Evolutionary conservation across 2,888 invertebrate genomes (phyloP).

Genomic region (Spodoptera littoralis): DNA sequence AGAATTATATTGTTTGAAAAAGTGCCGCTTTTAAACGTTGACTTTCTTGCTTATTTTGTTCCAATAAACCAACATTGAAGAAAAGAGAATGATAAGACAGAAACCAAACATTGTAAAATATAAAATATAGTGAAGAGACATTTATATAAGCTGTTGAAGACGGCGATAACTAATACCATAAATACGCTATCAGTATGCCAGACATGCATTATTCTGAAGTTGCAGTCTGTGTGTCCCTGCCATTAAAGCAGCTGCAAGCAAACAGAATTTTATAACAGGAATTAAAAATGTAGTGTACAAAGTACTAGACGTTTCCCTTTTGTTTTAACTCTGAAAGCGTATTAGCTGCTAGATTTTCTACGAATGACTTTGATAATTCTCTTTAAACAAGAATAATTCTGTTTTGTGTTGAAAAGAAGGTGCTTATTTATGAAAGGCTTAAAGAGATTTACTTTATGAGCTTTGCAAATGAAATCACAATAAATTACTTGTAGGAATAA

Average conservation of each 20-base stretch:
- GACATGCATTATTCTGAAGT: slow-evolving; percentile 44
- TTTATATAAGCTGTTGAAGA: slow-evolving; percentile 4
- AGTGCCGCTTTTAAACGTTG: slow-evolving; percentile 44
- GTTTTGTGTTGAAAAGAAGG: slow-evolving; percentile 26
- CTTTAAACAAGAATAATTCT: slow-evolving; percentile 38
- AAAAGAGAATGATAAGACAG: background rate
- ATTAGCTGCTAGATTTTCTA: slow-evolving; percentile 51
- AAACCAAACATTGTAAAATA: background rate
- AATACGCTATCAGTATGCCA: slow-evolving; percentile 34
- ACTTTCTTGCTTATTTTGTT: slow-evolving; percentile 18
- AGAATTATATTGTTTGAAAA: slow-evolving; percentile 61
- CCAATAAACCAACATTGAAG: background rate
- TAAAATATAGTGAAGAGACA: background rate
- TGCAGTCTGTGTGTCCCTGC: slow-evolving; percentile 45
- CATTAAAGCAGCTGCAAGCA: slow-evolving; percentile 54
- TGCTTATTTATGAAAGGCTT: slow-evolving; percentile 19
- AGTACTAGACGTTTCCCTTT: slow-evolving; percentile 50
- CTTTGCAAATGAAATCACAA: slow-evolving; percentile 22
- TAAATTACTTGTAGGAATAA: slow-evolving; percentile 6
- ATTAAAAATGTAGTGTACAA: slow-evolving; percentile 60
- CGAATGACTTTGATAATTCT: slow-evolving; percentile 39
- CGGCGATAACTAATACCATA: slow-evolving; percentile 31
- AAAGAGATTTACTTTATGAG: slow-evolving; percentile 31
- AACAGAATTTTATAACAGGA: slow-evolving; percentile 65
- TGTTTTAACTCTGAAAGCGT: slow-evolving; percentile 49